Base-by-base conservation (phyloP, 2,113 vertebrate species). In the Hippocampus mohnikei region DNA sequence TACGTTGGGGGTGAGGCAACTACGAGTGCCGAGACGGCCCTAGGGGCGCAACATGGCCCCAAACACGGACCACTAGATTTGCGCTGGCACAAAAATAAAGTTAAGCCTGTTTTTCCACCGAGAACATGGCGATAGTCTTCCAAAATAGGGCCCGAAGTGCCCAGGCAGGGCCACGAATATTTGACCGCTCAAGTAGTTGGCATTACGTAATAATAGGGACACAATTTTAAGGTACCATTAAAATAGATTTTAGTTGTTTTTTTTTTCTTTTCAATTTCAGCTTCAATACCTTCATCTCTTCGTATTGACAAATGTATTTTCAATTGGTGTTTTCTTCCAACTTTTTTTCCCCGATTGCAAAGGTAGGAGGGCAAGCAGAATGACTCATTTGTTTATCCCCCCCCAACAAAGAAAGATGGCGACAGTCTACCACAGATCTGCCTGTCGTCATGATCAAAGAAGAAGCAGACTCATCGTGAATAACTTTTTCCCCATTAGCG, bases 351-450 rank as follows among this genome's bases (percentile, higher is more conserved):
- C 65, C 29, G 46, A 70, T 71, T 77, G 58, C 71, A 61, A 77
- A 55, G 74, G 81, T n/a, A 3, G 60, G 69, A 77, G 65, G 78
- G 76, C 64, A 25, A 41, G 52, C 73, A 48, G 55, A 55, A 80
- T 87, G 84, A 84, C 71, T 88, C 82, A 79, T 82, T 81, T 79
- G 59, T 79, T 86, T 83, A 67, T 77, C 18, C 33, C 33, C 27
- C n/a, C 33, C 5, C 33, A 73, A 79, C 87, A 86, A n/a, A 55
- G 50, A 33, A 60, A 81, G 69, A 85, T 77, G 79, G 74, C 46
- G 62, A 62, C 66, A 82, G 78, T 82, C 72, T 77, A 80, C 87
- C 75, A 82, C 80, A 74, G 77, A 82, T 88, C 81, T 81, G 72
- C 82, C 81, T 82, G 70, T 71, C 60, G 25, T 58, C 3, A 21